These are phyloP conservation scores for Polyodon spathula DNA, from an alignment of 2,113 vertebrate species.

Conservation along the genomic window DNA sequence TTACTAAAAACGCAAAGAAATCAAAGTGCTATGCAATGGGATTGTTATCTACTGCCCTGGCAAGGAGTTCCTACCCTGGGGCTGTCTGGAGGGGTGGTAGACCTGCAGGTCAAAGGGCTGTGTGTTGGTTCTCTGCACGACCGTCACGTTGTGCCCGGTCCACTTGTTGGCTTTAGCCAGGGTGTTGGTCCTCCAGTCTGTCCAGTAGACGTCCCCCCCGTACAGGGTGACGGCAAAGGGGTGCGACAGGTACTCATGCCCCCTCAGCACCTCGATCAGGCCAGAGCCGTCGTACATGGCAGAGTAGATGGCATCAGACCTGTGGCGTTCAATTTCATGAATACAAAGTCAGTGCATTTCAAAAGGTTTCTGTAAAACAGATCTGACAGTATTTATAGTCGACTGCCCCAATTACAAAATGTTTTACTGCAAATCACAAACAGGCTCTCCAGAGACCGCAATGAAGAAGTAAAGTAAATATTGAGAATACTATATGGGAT, in stretches of 20 bases:
- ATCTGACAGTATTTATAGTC: too few species aligned
- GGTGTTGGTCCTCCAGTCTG: constrained; percentile 93
- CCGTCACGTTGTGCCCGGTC: constrained; percentile 90
- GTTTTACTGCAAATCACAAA: too few species aligned
- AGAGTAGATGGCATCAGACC: constrained; percentile 94
- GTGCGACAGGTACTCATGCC: constrained; percentile 90
- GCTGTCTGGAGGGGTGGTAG: constrained; percentile 91
- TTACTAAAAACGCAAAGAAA: too few species aligned
- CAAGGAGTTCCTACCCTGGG: constrained; percentile 62
- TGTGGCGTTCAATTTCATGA: constrained; percentile 24
- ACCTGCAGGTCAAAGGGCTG: constrained; percentile 96
- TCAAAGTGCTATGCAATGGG: too few species aligned
- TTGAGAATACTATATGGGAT: too few species aligned
- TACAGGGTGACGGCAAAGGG: constrained; percentile 93
- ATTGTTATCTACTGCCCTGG: too few species aligned
- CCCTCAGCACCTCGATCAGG: constrained; percentile 91
- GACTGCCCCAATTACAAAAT: too few species aligned
- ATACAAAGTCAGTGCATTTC: not conserved
- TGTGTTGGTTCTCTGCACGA: constrained; percentile 93
- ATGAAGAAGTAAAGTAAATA: too few species aligned
- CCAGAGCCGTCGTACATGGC: constrained; percentile 85
- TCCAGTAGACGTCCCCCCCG: constrained; percentile 95
- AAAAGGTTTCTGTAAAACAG: not conserved
- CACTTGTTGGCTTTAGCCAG: constrained; percentile 96
- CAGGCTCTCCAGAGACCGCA: too few species aligned